Evolutionary conservation across 2,113 vertebrate species (phyloP).

Genomic region (Salminus brasiliensis): DNA sequence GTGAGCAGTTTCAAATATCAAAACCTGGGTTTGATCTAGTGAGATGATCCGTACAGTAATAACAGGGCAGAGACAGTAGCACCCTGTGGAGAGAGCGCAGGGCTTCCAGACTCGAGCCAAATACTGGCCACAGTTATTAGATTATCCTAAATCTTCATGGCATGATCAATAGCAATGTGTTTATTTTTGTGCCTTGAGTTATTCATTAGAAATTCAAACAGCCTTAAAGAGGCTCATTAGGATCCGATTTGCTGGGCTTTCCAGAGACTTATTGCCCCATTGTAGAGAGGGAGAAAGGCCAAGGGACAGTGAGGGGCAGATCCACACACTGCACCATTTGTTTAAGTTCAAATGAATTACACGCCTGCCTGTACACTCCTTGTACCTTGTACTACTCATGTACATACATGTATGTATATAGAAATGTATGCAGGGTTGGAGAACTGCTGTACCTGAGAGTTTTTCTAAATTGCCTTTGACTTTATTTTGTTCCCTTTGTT

Average conservation of each 20-base stretch:
- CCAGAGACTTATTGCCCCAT: slow-evolving; percentile 64
- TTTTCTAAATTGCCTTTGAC: neutral
- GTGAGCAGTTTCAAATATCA: slow-evolving; percentile 43
- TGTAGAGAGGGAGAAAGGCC: slow-evolving; percentile 56
- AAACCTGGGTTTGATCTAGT: slow-evolving; percentile 49
- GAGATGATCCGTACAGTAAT: slow-evolving; percentile 50
- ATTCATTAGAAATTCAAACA: slow-evolving; percentile 80
- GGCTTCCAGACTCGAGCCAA: slow-evolving; percentile 49
- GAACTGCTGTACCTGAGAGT: too few relatives aligned
- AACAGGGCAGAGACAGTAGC: slow-evolving; percentile 46
- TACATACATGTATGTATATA: neutral
- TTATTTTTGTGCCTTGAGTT: slow-evolving; percentile 76
- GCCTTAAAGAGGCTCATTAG: slow-evolving; percentile 73
- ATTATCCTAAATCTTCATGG: slow-evolving; percentile 77
- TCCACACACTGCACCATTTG: slow-evolving; percentile 36
- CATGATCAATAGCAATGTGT: slow-evolving; percentile 81
- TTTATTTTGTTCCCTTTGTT: neutral
- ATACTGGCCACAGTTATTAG: slow-evolving; percentile 66
- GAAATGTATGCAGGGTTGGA: too few relatives aligned
- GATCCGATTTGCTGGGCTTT: slow-evolving; percentile 68
- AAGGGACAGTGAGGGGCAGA: slow-evolving; percentile 51
- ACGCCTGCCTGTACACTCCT: neutral
- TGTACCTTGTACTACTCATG: neutral
- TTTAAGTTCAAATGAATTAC: slow-evolving; percentile 28
- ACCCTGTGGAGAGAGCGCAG: slow-evolving; percentile 43